Conservation (phyloP, 1,140 invertebrate genomes). For the Metaphire vulgaris region DNA sequence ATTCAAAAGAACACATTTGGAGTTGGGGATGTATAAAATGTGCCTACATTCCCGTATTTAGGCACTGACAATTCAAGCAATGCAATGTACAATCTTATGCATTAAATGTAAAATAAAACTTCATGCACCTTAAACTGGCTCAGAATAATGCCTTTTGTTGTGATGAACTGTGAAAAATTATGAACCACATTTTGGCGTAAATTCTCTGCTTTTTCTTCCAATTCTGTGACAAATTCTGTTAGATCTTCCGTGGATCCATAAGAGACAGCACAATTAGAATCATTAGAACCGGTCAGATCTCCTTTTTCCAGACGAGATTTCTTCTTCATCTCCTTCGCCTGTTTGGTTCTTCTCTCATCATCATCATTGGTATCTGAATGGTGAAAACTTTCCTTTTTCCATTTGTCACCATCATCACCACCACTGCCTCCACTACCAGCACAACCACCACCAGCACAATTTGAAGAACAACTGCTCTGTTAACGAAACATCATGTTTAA, state of each 20-base stretch:
- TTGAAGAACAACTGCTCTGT: neutral
- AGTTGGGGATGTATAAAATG: too few relatives aligned
- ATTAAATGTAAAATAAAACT: too few relatives aligned
- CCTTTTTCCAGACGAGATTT: neutral
- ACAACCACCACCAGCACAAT: neutral
- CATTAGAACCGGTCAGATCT: too few relatives aligned
- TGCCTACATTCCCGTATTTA: too few relatives aligned
- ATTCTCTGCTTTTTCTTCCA: neutral
- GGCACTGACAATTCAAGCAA: too few relatives aligned
- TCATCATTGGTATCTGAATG: neutral
- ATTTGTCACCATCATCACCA: slow-evolving; percentile 1
- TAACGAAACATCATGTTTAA: neutral
- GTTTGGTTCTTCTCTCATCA: neutral
- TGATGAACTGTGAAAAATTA: too few relatives aligned
- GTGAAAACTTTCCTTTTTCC: neutral
- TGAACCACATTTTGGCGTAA: too few relatives aligned
- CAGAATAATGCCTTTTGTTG: too few relatives aligned
- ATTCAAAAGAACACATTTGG: too few relatives aligned
- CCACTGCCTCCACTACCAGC: neutral
- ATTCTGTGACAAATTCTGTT: neutral
- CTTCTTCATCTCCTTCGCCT: neutral
- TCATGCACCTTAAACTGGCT: too few relatives aligned
- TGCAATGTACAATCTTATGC: too few relatives aligned
- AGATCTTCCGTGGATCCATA: neutral
- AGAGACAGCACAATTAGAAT: neutral